A percentile compares a stretch with the other conserved stretches of the same genome.
These are phyloP conservation scores for Cantharis flavilabris DNA, from an alignment of 2,888 invertebrate genomes.

Conservation along the genomic window DNA sequence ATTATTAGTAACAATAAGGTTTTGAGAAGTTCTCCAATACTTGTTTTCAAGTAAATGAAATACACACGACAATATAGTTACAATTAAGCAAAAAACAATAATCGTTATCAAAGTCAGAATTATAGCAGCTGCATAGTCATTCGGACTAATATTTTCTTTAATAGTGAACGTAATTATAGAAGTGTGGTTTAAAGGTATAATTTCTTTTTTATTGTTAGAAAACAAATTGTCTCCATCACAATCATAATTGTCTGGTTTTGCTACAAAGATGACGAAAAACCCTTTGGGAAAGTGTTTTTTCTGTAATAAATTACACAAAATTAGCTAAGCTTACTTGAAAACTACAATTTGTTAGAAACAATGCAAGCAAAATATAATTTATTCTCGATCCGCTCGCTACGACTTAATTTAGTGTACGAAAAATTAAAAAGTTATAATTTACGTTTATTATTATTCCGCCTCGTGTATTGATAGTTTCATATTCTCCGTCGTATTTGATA, in stretches of 20 bases:
- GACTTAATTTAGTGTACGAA: slow-evolving; percentile 21
- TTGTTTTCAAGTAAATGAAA: slow-evolving; percentile 9
- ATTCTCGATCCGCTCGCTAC: too few relatives aligned
- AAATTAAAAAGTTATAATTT: slow-evolving; percentile 38
- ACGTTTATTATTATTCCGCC: slow-evolving; percentile 80
- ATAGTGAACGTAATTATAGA: slow-evolving; percentile 59
- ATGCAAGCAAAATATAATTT: too few relatives aligned
- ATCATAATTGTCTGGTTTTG: slow-evolving; percentile 68
- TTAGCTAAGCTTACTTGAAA: neutral
- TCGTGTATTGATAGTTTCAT: slow-evolving; percentile 75
- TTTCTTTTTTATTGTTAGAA: slow-evolving; percentile 38
- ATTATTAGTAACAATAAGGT: neutral
- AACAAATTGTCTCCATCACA: slow-evolving; percentile 51
- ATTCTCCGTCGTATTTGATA: slow-evolving; percentile 68
- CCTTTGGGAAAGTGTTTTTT: slow-evolving; percentile 67
- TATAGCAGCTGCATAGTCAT: slow-evolving; percentile 65
- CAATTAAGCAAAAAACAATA: slow-evolving; percentile 57
- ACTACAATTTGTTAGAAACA: too few relatives aligned
- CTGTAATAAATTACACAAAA: slow-evolving; percentile 54
- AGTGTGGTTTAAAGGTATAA: slow-evolving; percentile 32
- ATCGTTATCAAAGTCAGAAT: slow-evolving; percentile 61
- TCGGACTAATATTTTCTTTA: slow-evolving; percentile 61
- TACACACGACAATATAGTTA: slow-evolving; percentile 52
- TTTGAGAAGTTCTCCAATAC: neutral
- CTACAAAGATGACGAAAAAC: slow-evolving; percentile 79